phyloP scores from a whole-genome alignment of 2,113 vertebrate species.

The Lepidothrix coronata region DNA sequence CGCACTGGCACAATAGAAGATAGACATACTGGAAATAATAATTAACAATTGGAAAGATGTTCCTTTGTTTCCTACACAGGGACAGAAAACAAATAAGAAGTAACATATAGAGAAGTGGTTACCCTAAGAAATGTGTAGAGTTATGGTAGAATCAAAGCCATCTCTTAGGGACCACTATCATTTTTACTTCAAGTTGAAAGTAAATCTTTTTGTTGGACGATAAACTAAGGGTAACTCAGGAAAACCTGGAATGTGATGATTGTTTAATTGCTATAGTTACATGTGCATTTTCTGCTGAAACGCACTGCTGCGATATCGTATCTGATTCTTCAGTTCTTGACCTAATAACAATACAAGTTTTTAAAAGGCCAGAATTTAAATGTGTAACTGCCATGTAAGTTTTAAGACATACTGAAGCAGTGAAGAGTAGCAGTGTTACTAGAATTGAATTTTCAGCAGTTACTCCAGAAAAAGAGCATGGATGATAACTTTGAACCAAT shows the following conservation, averaged over 20 bases:
- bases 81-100: neutral
- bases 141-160: neutral
- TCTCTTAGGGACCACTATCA: neutral
- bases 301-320: neutral
- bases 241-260: neutral
- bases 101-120: neutral
- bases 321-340: neutral
- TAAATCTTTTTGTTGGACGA: neutral
- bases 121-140: neutral
- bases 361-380: neutral
- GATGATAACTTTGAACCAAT: neutral
- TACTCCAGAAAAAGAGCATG: neutral
- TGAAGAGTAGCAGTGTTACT: neutral
- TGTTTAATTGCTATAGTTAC: neutral
- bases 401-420: neutral
- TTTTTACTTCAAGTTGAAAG: neutral
- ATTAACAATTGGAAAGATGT: neutral
- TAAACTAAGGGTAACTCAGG: neutral
- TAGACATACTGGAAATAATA: neutral
- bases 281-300: neutral
- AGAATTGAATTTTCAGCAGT: neutral
- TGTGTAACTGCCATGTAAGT: neutral
- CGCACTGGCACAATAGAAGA: neutral
- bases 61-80: neutral
- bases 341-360: neutral